These are phyloP conservation scores for Pipra filicauda DNA, from an alignment of 2,113 vertebrate genomes.

Conservation along the genomic window DNA sequence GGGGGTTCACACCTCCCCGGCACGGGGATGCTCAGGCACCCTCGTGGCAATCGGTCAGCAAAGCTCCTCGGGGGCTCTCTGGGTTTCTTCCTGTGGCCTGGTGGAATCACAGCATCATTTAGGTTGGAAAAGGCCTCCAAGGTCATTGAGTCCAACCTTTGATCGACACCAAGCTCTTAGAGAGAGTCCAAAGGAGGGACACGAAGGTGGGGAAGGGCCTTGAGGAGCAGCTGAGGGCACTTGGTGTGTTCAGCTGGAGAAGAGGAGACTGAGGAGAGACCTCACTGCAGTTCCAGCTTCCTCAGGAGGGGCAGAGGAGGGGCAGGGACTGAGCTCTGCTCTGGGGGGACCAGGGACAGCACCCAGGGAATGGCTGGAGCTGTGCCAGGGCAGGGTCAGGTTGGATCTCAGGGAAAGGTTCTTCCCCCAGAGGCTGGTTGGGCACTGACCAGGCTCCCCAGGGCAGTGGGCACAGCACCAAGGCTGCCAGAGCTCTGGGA, in stretches of 20 bases:
- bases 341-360: not conserved
- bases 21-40: too few species aligned
- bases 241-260: not conserved
- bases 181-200: not conserved
- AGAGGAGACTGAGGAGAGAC: not conserved
- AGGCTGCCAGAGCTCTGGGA: not conserved
- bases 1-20: not conserved
- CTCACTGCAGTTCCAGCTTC: not conserved
- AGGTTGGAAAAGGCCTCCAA: not conserved
- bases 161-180: not conserved
- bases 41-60: not conserved
- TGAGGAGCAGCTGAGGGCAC: not conserved
- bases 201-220: not conserved
- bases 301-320: not conserved
- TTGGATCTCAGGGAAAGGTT: not conserved
- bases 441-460: not conserved
- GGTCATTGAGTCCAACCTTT: not conserved
- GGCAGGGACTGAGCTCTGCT: not conserved
- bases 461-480: not conserved
- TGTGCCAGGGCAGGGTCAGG: not conserved
- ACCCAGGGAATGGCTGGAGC: not conserved
- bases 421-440: not conserved
- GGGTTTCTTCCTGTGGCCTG: accelerated
- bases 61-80: not conserved
- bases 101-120: not conserved